phyloP scores from a whole-genome alignment of 2,113 vertebrate genomes.

The Pongo pygmaeus region DNA sequence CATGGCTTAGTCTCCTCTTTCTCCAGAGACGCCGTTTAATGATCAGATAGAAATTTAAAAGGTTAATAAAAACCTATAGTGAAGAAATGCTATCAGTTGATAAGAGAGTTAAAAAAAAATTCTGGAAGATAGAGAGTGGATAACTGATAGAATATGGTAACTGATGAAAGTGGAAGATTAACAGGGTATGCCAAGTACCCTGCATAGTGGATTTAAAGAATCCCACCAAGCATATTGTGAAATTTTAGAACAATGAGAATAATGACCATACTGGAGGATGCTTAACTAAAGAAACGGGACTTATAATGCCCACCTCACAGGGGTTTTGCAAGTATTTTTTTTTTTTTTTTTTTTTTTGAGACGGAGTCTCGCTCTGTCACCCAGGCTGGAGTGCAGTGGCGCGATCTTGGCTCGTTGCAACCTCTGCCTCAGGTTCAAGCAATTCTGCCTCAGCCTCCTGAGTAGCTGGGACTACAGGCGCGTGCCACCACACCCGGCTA shows the following conservation, averaged over 20 bases:
- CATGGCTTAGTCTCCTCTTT: background rate
- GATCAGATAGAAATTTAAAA: constrained; percentile 28
- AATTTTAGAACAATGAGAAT: background rate
- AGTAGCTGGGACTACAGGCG: too few relatives aligned
- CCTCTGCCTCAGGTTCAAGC: too few relatives aligned
- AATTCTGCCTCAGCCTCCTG: too few relatives aligned
- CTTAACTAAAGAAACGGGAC: background rate
- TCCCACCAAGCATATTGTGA: background rate
- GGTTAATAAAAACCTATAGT: background rate
- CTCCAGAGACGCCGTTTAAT: background rate
- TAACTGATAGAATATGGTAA: background rate
- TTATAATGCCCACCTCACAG: background rate
- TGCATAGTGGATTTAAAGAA: background rate
- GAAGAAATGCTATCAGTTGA: background rate
- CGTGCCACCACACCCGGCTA: too few relatives aligned
- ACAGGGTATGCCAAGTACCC: fast-evolving
- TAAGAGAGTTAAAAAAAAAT: background rate
- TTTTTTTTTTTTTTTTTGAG: too few relatives aligned
- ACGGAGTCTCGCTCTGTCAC: too few relatives aligned
- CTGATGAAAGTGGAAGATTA: background rate
- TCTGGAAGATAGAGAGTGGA: background rate
- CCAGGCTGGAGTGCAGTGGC: too few relatives aligned
- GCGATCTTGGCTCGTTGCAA: too few relatives aligned
- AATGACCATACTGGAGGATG: background rate
- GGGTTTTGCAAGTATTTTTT: background rate